phyloP scores from a whole-genome alignment of 2,113 vertebrate genomes.

The Alces alces region DNA sequence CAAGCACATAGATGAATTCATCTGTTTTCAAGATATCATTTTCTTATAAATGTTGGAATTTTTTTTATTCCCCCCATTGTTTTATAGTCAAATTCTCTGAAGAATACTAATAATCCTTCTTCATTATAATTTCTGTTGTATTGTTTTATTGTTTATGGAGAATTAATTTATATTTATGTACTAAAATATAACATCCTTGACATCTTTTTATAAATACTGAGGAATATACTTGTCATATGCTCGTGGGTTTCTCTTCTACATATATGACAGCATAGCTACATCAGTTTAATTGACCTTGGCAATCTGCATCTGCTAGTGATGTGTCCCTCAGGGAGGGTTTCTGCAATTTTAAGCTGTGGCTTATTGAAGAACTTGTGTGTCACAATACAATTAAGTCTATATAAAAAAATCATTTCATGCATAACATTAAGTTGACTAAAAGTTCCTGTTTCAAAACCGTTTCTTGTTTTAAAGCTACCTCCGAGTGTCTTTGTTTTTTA shows the following conservation, averaged over 20 bases:
- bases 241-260: conserved; percentile 73
- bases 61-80: not conserved
- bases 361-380: conserved; percentile 69
- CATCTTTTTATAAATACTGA: conserved; percentile 71
- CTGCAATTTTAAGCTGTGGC: conserved; percentile 65
- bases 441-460: conserved; percentile 59
- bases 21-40: not conserved
- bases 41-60: not conserved
- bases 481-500: conserved; percentile 58
- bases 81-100: not conserved
- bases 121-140: conserved; percentile 9
- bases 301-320: conserved; percentile 78
- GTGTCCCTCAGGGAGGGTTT: conserved; percentile 70
- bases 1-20: not conserved
- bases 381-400: conserved; percentile 69
- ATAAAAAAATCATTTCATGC: conserved; percentile 56
- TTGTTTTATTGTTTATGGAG: conserved; percentile 47
- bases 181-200: conserved; percentile 63
- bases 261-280: conserved; percentile 76
- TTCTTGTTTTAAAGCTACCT: conserved; percentile 61
- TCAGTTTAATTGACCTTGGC: conserved; percentile 85
- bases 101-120: not conserved
- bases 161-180: conserved; percentile 59
- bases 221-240: conserved; percentile 73
- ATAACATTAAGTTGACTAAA: conserved; percentile 66